phyloP scores from a whole-genome alignment of 92 coral and sea anemone species.

The Paramuricea clavata region DNA sequence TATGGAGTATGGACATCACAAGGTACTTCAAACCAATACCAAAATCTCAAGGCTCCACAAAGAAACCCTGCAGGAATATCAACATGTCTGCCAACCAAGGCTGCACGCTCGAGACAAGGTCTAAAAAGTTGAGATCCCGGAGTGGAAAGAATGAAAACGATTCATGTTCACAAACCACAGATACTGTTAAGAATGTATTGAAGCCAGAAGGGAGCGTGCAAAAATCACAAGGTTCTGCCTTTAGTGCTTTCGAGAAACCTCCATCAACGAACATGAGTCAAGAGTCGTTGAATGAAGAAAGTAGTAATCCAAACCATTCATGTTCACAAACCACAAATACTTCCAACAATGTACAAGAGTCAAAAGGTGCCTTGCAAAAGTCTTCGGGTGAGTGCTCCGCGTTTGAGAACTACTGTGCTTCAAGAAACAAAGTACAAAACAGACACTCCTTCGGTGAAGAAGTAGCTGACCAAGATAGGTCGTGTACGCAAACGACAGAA shows the following conservation, averaged over 20 bases:
- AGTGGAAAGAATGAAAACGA: background rate
- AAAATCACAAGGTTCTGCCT: background rate
- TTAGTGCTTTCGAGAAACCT: background rate
- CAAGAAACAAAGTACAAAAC: background rate
- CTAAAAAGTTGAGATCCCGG: background rate
- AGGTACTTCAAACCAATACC: constrained; percentile 17
- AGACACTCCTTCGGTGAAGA: background rate
- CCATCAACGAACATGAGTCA: background rate
- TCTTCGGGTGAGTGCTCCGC: background rate
- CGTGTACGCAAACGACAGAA: background rate
- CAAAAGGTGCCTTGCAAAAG: background rate
- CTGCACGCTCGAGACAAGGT: background rate
- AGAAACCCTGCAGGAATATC: background rate
- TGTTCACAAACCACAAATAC: background rate
- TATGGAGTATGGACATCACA: background rate
- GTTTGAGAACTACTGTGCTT: background rate
- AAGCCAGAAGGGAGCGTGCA: background rate
- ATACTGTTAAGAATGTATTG: background rate
- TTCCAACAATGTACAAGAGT: background rate
- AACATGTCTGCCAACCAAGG: background rate
- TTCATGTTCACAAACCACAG: constrained; percentile 9
- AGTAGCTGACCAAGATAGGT: background rate
- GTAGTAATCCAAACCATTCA: background rate
- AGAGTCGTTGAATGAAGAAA: background rate
- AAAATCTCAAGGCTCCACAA: background rate